phyloP scores from a whole-genome alignment of 2,113 vertebrate genomes.

The Prietella phreatophila region DNA sequence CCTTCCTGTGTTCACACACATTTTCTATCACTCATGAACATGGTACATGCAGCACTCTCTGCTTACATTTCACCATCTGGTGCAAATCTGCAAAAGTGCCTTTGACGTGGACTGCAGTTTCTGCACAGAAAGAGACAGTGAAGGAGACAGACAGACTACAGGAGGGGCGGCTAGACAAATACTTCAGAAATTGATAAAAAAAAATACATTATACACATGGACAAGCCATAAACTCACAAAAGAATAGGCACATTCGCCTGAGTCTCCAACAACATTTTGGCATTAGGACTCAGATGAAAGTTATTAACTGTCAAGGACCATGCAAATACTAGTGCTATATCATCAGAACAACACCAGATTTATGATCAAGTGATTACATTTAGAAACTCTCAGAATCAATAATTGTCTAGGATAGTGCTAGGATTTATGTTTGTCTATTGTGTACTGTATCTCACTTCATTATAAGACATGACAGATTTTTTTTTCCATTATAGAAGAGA shows the following conservation, averaged over 20 bases:
- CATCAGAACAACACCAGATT: not conserved
- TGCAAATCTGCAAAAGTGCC: conserved; percentile 42
- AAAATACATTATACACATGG: not conserved
- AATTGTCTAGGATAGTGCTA: not conserved
- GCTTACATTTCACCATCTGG: conserved; percentile 56
- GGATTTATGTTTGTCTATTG: not conserved
- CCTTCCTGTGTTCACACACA: not conserved
- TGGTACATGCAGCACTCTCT: conserved; percentile 21
- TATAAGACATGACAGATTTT: not conserved
- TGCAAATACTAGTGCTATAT: not conserved
- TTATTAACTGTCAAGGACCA: conserved; percentile 16
- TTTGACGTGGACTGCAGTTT: conserved; percentile 39
- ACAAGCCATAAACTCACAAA: not conserved
- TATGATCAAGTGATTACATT: not conserved
- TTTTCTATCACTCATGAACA: conserved; percentile 4
- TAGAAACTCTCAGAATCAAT: not conserved
- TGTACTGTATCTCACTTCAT: not conserved
- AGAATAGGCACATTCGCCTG: not conserved
- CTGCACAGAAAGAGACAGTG: conserved; percentile 8
- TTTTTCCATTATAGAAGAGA: not conserved
- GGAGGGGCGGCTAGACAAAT: not conserved
- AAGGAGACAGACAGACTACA: not conserved
- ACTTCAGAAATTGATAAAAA: not conserved
- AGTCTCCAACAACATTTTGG: not conserved
- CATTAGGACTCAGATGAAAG: not conserved